Conservation (phyloP, 92 coral and sea anemone genomes). For the Anthopleura xanthogrammica region DNA sequence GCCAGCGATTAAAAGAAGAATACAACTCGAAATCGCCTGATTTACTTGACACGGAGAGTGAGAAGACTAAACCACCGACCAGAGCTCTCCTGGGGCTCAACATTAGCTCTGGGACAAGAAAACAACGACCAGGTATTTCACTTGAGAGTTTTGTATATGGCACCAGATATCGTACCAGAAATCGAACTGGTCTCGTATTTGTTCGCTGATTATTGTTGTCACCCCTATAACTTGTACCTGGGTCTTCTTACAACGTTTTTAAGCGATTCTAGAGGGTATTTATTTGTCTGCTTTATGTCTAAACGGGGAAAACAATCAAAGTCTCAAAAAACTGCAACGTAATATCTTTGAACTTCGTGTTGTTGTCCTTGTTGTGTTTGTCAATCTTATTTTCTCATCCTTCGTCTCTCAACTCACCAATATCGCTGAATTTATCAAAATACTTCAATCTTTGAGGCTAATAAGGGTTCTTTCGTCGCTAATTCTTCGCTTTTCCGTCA, state of each 20-base stretch:
- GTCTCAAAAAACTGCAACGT: not conserved
- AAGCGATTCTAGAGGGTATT: slow-evolving; percentile 9
- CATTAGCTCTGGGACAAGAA: slow-evolving; percentile 62
- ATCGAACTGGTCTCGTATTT: slow-evolving; percentile 51
- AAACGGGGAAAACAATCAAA: not conserved
- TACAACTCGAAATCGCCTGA: slow-evolving; percentile 74
- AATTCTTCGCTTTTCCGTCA: not conserved
- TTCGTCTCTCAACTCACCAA: slow-evolving; percentile 2
- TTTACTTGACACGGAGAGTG: slow-evolving; percentile 45
- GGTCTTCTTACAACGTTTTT: slow-evolving; percentile 17
- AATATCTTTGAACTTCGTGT: not conserved
- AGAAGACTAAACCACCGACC: slow-evolving; percentile 53
- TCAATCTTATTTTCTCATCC: not conserved
- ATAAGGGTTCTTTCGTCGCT: not conserved
- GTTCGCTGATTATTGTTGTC: slow-evolving; percentile 31
- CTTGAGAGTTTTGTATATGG: slow-evolving; percentile 45
- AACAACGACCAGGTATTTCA: slow-evolving; percentile 76
- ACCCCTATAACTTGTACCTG: slow-evolving; percentile 12
- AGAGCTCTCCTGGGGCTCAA: slow-evolving; percentile 68
- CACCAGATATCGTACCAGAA: slow-evolving; percentile 58
- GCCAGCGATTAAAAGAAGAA: slow-evolving; percentile 82
- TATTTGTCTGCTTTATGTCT: slow-evolving; percentile 9
- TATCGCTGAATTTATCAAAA: not conserved
- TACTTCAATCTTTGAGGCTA: not conserved
- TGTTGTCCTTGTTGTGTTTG: not conserved